Conservation (phyloP, 2,113 vertebrate species). For the Lontra canadensis region DNA sequence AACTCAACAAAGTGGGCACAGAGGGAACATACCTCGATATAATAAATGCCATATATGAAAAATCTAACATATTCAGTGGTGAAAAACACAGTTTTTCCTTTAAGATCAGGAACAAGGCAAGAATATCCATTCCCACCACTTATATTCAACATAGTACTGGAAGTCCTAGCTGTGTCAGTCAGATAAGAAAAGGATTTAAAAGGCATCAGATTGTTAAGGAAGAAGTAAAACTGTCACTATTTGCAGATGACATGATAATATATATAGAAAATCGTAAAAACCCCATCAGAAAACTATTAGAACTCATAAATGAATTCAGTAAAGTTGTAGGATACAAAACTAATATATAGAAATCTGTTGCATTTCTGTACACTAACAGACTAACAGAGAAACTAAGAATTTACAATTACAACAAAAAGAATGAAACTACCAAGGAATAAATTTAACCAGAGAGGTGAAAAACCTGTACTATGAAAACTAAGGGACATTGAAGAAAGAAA, state of each 20-base stretch:
- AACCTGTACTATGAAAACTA: background rate
- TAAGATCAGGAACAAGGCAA: background rate
- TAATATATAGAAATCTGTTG: background rate
- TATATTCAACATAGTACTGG: background rate
- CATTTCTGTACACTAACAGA: background rate
- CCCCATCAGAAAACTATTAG: background rate
- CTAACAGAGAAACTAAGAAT: background rate
- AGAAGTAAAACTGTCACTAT: background rate
- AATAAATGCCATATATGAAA: background rate
- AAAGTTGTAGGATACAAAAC: background rate
- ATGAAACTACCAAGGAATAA: background rate
- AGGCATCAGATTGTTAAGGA: background rate
- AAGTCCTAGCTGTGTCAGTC: background rate
- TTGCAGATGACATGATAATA: background rate
- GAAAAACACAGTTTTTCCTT: background rate
- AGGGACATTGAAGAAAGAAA: background rate
- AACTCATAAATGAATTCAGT: background rate
- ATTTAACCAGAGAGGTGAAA: background rate
- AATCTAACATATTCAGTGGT: background rate
- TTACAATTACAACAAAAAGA: background rate
- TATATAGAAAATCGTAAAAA: background rate
- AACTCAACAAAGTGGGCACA: background rate
- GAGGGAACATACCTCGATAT: background rate
- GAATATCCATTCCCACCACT: background rate
- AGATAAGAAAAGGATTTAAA: background rate